These are phyloP conservation scores for Hystrix cristata DNA, from an alignment of 2,113 vertebrate species.

Conservation along the genomic window DNA sequence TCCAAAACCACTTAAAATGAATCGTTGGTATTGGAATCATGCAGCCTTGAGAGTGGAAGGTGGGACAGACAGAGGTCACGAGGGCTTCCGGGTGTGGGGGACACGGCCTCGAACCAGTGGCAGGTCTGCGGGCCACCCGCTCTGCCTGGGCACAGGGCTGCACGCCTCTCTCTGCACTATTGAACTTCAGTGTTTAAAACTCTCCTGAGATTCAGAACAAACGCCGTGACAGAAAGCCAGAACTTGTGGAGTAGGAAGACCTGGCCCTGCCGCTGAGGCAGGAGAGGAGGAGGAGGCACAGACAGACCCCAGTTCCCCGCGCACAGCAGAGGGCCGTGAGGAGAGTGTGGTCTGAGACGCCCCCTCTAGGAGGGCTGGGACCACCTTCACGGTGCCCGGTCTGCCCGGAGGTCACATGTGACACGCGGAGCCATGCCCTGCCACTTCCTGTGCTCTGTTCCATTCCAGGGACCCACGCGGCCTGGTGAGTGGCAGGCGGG, in stretches of 20 bases:
- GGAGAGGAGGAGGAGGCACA: background rate
- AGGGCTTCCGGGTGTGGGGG: background rate
- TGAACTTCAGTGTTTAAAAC: background rate
- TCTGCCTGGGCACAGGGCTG: no score
- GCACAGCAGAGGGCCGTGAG: no score
- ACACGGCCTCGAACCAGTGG: background rate
- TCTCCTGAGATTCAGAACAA: background rate
- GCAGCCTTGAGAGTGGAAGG: no score
- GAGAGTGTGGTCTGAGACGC: no score
- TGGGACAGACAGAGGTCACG: background rate
- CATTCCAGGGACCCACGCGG: background rate
- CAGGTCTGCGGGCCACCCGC: no score
- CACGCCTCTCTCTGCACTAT: background rate
- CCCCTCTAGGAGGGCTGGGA: no score
- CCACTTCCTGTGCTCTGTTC: background rate
- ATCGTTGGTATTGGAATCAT: background rate
- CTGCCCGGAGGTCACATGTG: background rate
- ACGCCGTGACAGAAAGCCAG: background rate
- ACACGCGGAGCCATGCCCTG: background rate
- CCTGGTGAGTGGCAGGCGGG: background rate
- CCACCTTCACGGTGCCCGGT: no score
- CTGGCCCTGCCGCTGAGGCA: background rate
- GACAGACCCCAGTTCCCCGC: no score
- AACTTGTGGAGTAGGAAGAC: background rate
- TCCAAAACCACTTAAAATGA: background rate